These are phyloP conservation scores for Melanotaenia parkinsoni DNA, from an alignment of 2,797 vertebrate species.

Conservation along the genomic window DNA sequence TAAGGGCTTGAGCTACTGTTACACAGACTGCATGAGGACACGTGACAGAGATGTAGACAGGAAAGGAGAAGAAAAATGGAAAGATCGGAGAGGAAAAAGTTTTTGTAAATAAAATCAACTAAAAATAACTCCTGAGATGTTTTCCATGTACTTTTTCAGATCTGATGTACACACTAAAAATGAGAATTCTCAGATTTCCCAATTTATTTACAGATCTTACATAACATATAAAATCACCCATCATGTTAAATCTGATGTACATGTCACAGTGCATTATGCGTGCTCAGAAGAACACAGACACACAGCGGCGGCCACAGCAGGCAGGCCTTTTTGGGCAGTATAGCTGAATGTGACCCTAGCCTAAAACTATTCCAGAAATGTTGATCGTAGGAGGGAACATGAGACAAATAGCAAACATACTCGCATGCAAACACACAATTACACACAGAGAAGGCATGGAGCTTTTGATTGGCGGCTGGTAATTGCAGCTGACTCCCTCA, in stretches of 20 bases:
- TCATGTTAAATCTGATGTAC: constrained; percentile 25
- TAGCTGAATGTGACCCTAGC: constrained; percentile 66
- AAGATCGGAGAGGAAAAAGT: background rate
- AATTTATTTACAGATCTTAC: background rate
- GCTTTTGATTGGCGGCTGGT: constrained; percentile 49
- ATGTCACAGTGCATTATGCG: constrained; percentile 8
- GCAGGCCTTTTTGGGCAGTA: constrained; percentile 70
- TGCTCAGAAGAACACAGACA: constrained; percentile 10
- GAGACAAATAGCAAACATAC: constrained; percentile 45
- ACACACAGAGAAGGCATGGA: constrained; percentile 21
- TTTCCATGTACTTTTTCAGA: background rate
- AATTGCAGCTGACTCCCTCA: constrained; percentile 43
- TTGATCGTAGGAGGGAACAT: constrained; percentile 57
- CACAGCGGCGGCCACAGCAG: constrained; percentile 32
- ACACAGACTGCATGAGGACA: background rate
- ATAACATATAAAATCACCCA: constrained; percentile 10
- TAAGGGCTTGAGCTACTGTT: background rate
- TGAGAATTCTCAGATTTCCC: background rate
- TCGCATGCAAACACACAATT: constrained; percentile 33
- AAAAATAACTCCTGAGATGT: background rate
- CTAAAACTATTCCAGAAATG: constrained; percentile 75
- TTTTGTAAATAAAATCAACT: background rate
- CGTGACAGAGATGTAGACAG: background rate
- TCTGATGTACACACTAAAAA: background rate
- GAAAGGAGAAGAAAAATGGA: background rate